Evolutionary conservation across 2,797 vertebrate genomes (phyloP), one percentile per base, ranked within the genome.

Genomic region (Coilia nasus): DNA sequence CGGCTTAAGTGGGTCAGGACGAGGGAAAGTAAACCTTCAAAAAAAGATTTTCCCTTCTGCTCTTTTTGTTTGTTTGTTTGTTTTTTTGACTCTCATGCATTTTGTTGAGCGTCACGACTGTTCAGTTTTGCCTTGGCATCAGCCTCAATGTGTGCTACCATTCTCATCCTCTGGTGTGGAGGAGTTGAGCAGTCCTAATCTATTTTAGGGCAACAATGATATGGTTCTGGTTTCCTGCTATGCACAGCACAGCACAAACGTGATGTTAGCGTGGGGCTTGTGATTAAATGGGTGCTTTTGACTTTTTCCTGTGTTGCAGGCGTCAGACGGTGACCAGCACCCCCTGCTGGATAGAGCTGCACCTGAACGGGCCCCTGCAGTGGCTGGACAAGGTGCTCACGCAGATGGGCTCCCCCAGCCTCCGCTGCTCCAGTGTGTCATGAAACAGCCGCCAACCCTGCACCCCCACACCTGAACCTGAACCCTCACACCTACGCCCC

Each of bases 341-440:
- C 91, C 98, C 98, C 92, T 99, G 98, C 96, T 99, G 98, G 98
- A 99, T 99, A 0, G 98, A 99, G 92, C 97, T 99, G 90, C 98
- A 99, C 91, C 97, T 99, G 50, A 99, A 99, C 0, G 98, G 98
- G 1, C 98, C 98, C 31, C 85, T 99, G 93, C 98, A 99, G 93
- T 99, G 98, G 98, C 95, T 99, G 56, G 98, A 99, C 95, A 99
- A 99, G 93, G 98, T 99, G 87, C 97, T 99, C 11, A 99, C 98
- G 0, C 98, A 99, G 59, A 99, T 99, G 98, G 98, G 98, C 90
- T 99, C 98, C 75, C 98, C 98, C 0, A 97, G 94, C 87, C 97
- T 99, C 88, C 97, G 96, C 84, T 99, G 98, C 87, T 99, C 98
- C 50, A 54, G 50, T 54, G 50, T 54, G 50, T 54, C 50, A 54